Evolutionary conservation across 1,140 invertebrate genomes (phyloP).

Genomic region (Caenorhabditis remanei): DNA sequence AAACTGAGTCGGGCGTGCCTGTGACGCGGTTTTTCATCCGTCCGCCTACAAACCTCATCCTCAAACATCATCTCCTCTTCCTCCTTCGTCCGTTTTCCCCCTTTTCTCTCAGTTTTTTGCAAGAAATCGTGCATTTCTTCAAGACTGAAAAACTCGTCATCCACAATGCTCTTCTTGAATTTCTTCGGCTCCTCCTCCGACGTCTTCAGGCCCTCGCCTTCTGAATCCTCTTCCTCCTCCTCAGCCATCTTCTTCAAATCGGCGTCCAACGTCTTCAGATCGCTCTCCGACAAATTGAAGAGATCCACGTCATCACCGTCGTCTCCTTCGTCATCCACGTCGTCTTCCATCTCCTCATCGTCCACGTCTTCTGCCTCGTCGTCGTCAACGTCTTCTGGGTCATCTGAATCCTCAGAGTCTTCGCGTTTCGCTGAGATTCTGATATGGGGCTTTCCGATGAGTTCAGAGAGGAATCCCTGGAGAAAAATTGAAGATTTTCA

Average conservation of each 20-base stretch:
- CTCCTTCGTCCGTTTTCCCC: neutral
- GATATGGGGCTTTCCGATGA: constrained; percentile 37
- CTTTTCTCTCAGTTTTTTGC: constrained; percentile 15
- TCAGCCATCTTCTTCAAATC: constrained; percentile 45
- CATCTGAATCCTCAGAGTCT: constrained; percentile 22
- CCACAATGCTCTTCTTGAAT: constrained; percentile 50
- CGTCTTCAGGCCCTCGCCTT: neutral
- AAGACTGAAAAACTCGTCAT: constrained; percentile 61
- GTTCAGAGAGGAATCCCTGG: constrained; percentile 38
- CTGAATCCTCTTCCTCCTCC: neutral
- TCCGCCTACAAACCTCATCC: too few relatives aligned
- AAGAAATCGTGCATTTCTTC: constrained; percentile 60
- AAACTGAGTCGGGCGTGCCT: too few relatives aligned
- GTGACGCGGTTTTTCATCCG: too few relatives aligned
- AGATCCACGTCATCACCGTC: constrained; percentile 41
- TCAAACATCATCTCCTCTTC: constrained; percentile 50
- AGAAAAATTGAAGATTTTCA: neutral
- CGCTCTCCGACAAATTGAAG: constrained; percentile 10
- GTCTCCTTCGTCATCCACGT: constrained; percentile 43
- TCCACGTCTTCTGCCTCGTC: neutral
- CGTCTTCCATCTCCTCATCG: neutral
- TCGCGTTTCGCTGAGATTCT: neutral
- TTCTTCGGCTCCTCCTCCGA: neutral
- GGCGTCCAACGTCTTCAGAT: constrained; percentile 32
- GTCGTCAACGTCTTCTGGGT: neutral